Conservation (phyloP, 2,888 invertebrate species). For the Euproctis similis region DNA sequence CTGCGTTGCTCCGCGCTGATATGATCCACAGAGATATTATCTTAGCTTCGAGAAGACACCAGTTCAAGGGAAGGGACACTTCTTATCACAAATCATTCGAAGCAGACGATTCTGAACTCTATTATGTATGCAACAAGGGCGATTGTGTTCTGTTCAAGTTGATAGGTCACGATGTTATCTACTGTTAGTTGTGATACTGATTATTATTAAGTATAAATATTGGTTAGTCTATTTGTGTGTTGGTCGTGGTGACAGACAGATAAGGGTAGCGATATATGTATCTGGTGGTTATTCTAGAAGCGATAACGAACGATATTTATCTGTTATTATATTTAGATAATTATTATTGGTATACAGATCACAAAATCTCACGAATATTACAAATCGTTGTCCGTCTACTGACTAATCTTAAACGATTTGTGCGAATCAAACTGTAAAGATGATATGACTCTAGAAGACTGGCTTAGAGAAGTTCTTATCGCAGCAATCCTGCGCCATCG, state of each 20-base stretch:
- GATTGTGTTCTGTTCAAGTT: slow-evolving; percentile 8
- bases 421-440: too few relatives aligned
- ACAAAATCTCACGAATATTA: too few relatives aligned
- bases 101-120: slow-evolving; percentile 12
- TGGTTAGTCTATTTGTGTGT: slow-evolving; percentile 36
- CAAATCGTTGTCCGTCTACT: too few relatives aligned
- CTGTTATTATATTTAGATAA: not conserved
- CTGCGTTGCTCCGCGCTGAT: slow-evolving; percentile 17
- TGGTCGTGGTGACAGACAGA: slow-evolving; percentile 24
- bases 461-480: too few relatives aligned
- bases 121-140: not conserved
- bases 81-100: slow-evolving; percentile 28
- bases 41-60: slow-evolving; percentile 26
- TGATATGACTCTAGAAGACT: too few relatives aligned
- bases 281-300: slow-evolving; percentile 23
- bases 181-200: slow-evolving; percentile 60
- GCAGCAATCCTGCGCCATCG: too few relatives aligned
- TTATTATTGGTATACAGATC: too few relatives aligned
- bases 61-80: slow-evolving; percentile 40
- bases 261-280: slow-evolving; percentile 29
- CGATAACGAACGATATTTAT: slow-evolving; percentile 30
- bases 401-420: too few relatives aligned
- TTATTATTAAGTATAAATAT: slow-evolving; percentile 46
- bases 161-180: slow-evolving; percentile 43
- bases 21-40: slow-evolving; percentile 41